phyloP scores from a whole-genome alignment of 1,140 invertebrate species.

The Chionoecetes opilio region DNA sequence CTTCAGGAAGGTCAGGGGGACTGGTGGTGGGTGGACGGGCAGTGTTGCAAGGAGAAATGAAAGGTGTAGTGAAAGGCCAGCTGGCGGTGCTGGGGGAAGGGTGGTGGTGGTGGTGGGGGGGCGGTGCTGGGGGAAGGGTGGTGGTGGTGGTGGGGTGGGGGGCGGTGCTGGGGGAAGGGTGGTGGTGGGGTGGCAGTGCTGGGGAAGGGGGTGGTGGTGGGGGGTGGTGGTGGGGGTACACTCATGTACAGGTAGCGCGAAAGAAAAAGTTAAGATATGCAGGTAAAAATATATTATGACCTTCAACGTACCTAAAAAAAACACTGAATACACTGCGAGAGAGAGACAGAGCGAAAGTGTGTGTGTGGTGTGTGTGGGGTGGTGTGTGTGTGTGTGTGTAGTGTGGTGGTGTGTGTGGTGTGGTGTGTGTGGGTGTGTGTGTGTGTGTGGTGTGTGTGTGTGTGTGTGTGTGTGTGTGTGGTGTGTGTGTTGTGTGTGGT shows the following conservation, averaged over 20 bases:
- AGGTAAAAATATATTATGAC: background rate
- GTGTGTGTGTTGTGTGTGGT: no score
- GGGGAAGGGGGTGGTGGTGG: background rate
- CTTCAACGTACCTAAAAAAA: background rate
- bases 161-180: no score
- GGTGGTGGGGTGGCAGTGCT: no score
- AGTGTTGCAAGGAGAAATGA: conserved; percentile 22
- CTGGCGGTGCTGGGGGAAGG: background rate
- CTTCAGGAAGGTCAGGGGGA: background rate
- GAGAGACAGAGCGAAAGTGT: no score
- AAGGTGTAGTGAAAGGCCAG: background rate
- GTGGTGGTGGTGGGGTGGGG: background rate
- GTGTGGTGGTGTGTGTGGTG: no score
- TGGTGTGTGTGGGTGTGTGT: no score
- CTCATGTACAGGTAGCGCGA: background rate
- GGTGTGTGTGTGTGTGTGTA: no score
- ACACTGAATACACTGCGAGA: background rate
- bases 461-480: no score
- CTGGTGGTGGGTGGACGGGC: background rate
- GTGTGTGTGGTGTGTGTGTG: no score
- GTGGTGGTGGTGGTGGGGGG: background rate
- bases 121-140: background rate
- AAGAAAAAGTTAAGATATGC: background rate
- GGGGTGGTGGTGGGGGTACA: no score
- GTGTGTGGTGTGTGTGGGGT: no score